Base-by-base conservation (phyloP, 2,797 vertebrate genomes). In the Chloroceryle inda region DNA sequence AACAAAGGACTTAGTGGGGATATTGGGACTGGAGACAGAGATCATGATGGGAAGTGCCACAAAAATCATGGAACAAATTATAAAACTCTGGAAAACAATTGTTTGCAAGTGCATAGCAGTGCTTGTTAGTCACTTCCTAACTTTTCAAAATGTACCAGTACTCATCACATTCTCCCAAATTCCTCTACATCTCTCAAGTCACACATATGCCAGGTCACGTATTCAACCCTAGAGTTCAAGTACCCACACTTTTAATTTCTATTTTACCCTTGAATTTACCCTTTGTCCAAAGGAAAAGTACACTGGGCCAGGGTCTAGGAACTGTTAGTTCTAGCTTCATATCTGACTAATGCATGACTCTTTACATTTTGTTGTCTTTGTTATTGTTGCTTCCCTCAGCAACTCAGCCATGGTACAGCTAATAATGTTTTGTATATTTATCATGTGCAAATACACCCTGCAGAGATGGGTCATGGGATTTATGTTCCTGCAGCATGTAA, bases 321-420 rank as follows among this genome's bases (percentile, higher is more conserved):
- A 73, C 55, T 84, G 49, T 29, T 81, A 90, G 66, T 72, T 90
- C 93, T 69, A 79, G 69, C 26, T 95, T 94, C 71, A 14, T 63
- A 29, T 47, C 38, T 78, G 69, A 92, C 63, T 92, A 81, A 81
- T 13, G 3, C n/a, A 75, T 49, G 77, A 78, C 27, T 88, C 87
- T 53, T 87, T 87, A 74, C 44, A 56, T 85, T 80, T 91, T 37
- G 15, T 37, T 78, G 45, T 84, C 58, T 90, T 86, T 72, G n/a
- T 93, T 81, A 49, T 6, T 16, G 24, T 40, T 66, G 35, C 40
- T 93, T 86, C 55, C 47, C 62, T 84, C 55, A 73, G 59, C 38
- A 88, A 45, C 38, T 56, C 31, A 49, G 26, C 20, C 55, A 35
- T 2, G 0, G 56, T 79, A 88, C 26, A 81, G n/a, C 52, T 85